Evolutionary conservation across 2,888 invertebrate species (phyloP).

Genomic region (Hydrotaea diabolus): DNA sequence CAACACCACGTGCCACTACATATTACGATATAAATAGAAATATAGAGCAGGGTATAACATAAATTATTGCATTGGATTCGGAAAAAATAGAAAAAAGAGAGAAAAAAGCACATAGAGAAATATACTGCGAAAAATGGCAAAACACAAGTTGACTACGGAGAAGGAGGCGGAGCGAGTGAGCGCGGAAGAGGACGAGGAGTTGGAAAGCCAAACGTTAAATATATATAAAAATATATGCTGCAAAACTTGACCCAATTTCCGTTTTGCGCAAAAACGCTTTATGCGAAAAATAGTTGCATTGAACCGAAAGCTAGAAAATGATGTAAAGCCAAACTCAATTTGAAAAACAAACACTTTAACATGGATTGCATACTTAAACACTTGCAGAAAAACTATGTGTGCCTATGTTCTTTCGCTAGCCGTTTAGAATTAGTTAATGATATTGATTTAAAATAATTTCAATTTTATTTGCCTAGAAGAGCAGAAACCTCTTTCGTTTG

Average conservation of each 20-base stretch:
- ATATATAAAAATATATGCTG: not conserved
- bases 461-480: too few species aligned
- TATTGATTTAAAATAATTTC: too few species aligned
- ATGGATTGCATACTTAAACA: not conserved
- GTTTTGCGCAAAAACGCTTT: not conserved
- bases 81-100: not conserved
- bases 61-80: not conserved
- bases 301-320: not conserved
- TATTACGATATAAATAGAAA: not conserved
- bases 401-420: too few species aligned
- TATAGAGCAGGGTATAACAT: not conserved
- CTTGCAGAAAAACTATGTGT: not conserved
- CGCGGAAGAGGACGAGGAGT: not conserved
- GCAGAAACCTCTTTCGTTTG: too few species aligned
- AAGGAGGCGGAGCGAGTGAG: too few species aligned
- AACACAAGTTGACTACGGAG: not conserved
- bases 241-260: conserved; percentile 11
- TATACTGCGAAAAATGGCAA: not conserved
- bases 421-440: too few species aligned
- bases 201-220: not conserved
- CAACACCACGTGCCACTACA: not conserved
- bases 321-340: not conserved
- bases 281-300: conserved; percentile 8
- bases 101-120: not conserved
- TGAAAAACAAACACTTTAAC: conserved; percentile 27